Conservation (phyloP, 2,113 vertebrate species). For the Zootoca vivipara region DNA sequence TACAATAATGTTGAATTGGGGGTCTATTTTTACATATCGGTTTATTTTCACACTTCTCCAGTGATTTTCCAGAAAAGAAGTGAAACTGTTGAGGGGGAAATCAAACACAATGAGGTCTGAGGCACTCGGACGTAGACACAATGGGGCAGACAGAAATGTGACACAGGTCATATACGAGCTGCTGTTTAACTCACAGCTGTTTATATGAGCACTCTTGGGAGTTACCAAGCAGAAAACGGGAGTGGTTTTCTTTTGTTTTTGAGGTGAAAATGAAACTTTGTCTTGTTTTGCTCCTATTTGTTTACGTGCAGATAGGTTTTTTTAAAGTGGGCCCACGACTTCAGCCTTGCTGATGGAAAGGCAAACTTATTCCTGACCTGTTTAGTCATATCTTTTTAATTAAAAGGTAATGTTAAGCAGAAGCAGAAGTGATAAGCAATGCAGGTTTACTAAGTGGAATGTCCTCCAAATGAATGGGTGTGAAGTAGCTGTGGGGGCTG, state of each 20-base stretch:
- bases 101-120: conserved; percentile 17
- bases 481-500: neutral
- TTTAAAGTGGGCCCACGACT: neutral
- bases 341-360: neutral
- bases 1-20: neutral
- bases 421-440: neutral
- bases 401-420: neutral
- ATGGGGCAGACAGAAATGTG: conserved; percentile 33
- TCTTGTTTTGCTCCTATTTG: conserved; percentile 23
- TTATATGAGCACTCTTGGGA: conserved; percentile 21
- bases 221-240: neutral
- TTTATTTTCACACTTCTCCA: conserved; percentile 3
- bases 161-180: conserved; percentile 34
- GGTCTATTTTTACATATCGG: neutral
- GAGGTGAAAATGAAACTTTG: conserved; percentile 29
- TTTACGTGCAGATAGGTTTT: conserved; percentile 15
- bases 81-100: conserved; percentile 10
- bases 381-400: neutral
- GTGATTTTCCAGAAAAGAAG: conserved; percentile 2
- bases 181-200: conserved; percentile 11
- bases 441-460: neutral
- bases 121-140: conserved; percentile 23
- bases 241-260: conserved; percentile 13
- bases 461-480: neutral
- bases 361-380: neutral